Conservation (phyloP, 1,140 invertebrate species). For the Subanguina moxae region DNA sequence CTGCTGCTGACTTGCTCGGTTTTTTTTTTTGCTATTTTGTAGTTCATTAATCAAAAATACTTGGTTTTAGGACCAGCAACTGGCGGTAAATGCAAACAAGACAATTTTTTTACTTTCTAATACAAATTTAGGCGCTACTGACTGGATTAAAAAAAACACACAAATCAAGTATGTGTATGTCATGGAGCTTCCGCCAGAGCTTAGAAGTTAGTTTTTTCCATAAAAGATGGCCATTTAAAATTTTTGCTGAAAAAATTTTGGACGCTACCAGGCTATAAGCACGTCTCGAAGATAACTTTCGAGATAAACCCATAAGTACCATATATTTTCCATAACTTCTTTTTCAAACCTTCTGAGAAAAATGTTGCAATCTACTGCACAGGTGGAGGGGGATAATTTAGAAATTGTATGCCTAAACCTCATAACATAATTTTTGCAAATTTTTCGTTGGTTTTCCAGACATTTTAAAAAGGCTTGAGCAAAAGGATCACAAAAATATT, state of each 20-base stretch:
- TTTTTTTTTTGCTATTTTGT: not conserved
- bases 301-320: no score
- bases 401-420: no score
- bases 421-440: no score
- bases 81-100: conserved; percentile 26
- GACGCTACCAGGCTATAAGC: conserved; percentile 4
- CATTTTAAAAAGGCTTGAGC: no score
- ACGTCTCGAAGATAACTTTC: conserved; percentile 17
- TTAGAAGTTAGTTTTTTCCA: conserved; percentile 35
- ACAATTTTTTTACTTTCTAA: no score
- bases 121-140: conserved; percentile 23
- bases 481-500: no score
- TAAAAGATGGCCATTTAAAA: not conserved
- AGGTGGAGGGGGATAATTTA: no score
- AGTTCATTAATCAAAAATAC: conserved; percentile 5
- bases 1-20: conserved; percentile 50
- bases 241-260: conserved; percentile 12
- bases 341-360: no score
- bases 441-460: no score
- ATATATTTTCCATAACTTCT: no score
- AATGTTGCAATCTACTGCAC: no score
- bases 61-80: conserved; percentile 45
- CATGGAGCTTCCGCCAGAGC: conserved; percentile 51
- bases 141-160: conserved; percentile 56
- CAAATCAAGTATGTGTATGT: conserved; percentile 55